A percentile compares a stretch with the other conserved stretches of the same genome.
These are phyloP conservation scores for Anhinga rufa DNA, from an alignment of 2,113 vertebrate genomes.

Conservation along the genomic window DNA sequence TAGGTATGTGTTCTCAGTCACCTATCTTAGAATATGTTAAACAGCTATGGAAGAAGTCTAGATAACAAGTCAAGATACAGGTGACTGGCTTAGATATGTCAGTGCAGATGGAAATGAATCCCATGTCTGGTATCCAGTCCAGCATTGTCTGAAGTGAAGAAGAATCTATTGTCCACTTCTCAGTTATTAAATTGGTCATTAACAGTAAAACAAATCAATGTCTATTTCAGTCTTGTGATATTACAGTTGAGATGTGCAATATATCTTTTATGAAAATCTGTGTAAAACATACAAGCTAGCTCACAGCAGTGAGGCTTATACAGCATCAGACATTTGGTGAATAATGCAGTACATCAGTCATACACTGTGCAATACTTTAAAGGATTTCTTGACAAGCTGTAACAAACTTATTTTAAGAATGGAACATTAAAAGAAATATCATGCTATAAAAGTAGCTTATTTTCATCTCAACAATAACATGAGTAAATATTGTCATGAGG, in stretches of 20 bases:
- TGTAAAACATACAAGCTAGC: not conserved
- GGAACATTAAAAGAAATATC: not conserved
- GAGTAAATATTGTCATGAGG: not conserved
- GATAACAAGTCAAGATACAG: not conserved
- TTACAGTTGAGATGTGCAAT: not conserved
- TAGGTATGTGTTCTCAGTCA: not conserved
- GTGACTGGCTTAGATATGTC: not conserved
- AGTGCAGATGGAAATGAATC: not conserved
- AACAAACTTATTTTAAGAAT: not conserved
- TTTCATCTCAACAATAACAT: not conserved
- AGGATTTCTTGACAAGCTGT: not conserved
- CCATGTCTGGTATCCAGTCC: not conserved
- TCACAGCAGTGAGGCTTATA: not conserved
- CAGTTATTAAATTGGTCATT: not conserved
- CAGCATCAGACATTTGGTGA: not conserved
- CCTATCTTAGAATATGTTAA: not conserved
- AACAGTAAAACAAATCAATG: not conserved
- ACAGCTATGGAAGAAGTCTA: not conserved
- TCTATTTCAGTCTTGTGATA: not conserved
- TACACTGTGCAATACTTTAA: not conserved
- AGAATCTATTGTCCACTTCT: not conserved
- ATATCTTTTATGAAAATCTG: not conserved
- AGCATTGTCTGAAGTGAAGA: not conserved
- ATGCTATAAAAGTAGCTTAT: not conserved
- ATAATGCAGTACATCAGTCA: not conserved